phyloP scores from a whole-genome alignment of 2,113 vertebrate genomes.

The Colaptes auratus region DNA sequence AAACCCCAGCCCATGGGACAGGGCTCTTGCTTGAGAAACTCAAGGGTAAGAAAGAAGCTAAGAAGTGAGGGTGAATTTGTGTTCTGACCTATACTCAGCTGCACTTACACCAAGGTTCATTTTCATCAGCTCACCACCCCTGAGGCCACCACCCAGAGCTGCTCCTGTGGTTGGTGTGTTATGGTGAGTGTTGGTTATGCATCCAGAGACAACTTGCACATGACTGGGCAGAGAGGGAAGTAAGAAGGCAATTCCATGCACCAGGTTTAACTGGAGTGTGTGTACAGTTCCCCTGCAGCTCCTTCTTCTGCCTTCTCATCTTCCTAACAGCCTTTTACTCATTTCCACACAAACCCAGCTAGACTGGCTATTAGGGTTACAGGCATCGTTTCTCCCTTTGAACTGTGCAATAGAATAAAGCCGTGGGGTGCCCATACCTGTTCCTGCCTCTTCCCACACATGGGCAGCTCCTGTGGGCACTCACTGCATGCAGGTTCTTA shows the following conservation, averaged over 20 bases:
- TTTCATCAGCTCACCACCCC: background rate
- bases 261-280: background rate
- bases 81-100: background rate
- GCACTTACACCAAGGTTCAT: background rate
- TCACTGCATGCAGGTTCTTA: background rate
- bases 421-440: accelerated
- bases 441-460: background rate
- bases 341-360: background rate
- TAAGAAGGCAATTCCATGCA: background rate
- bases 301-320: background rate
- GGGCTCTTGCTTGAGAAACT: background rate
- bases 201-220: background rate
- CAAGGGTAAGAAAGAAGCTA: background rate
- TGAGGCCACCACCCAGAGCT: background rate
- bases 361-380: background rate
- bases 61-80: background rate
- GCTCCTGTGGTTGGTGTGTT: background rate
- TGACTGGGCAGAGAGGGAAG: background rate
- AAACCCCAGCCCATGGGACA: accelerated
- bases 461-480: accelerated
- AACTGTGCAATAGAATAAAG: background rate
- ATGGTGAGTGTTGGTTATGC: accelerated
- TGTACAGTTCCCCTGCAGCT: background rate
- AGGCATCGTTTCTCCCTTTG: background rate
- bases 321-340: background rate